phyloP scores from a whole-genome alignment of 2,797 vertebrate species.

The Gymnoscopelus microlampas region DNA sequence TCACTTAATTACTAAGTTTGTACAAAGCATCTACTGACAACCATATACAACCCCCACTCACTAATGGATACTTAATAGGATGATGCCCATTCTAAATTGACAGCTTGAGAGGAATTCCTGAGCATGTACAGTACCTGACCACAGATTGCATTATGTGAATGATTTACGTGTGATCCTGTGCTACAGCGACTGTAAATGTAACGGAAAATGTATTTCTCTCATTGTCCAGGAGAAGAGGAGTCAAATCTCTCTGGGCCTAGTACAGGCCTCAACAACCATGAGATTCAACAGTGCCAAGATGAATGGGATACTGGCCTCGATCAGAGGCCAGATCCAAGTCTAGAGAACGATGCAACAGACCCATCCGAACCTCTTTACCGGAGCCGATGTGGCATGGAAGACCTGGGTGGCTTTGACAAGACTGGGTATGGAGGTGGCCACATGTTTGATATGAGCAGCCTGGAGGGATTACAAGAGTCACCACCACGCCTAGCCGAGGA shows the following conservation, averaged over 20 bases:
- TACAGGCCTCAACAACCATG: constrained; percentile 70
- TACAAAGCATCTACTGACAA: too few species aligned
- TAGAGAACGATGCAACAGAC: constrained; percentile 53
- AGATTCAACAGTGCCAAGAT: constrained; percentile 69
- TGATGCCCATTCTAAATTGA: background rate
- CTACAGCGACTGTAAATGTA: background rate
- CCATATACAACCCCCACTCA: background rate
- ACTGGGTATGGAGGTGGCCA: constrained; percentile 60
- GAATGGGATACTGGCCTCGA: constrained; percentile 72
- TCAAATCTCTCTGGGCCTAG: constrained; percentile 65
- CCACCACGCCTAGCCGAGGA: constrained; percentile 60
- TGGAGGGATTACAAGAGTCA: constrained; percentile 69
- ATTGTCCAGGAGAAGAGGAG: constrained; percentile 56
- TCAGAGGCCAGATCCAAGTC: constrained; percentile 62
- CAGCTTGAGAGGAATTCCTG: too few species aligned
- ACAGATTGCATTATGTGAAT: background rate
- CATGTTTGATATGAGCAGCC: constrained; percentile 69
- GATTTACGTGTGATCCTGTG: background rate
- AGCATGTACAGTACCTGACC: background rate
- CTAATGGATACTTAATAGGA: background rate
- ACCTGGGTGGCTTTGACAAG: constrained; percentile 69
- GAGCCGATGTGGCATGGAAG: constrained; percentile 71
- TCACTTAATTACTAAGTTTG: too few species aligned
- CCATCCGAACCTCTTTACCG: constrained; percentile 70
- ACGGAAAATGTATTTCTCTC: constrained; percentile 2